Percentiles rank a stretch among this genome's conserved stretches.
Conservation (phyloP, 2,888 invertebrate genomes). For the Diplolepis rosae region DNA sequence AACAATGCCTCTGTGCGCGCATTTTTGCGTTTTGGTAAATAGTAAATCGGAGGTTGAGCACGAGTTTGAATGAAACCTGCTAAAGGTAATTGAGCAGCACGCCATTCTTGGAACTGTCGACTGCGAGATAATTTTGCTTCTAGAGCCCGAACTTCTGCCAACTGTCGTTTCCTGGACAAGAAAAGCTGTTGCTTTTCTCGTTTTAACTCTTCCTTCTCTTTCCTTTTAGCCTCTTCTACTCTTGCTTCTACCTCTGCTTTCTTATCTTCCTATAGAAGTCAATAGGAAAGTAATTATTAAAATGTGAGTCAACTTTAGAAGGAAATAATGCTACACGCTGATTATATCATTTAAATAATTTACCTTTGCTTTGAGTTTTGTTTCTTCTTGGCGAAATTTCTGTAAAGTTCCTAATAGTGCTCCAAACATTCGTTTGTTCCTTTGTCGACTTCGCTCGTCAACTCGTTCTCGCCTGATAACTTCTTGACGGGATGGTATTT, state of each 20-base stretch:
- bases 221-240: constrained; percentile 91
- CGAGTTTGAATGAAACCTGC: constrained; percentile 91
- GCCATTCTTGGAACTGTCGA: constrained; percentile 92
- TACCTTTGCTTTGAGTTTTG: constrained; percentile 88
- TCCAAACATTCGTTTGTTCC: constrained; percentile 97
- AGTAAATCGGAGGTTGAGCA: constrained; percentile 90
- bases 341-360: constrained; percentile 42
- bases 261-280: constrained; percentile 82
- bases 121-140: constrained; percentile 93
- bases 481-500: constrained; percentile 89
- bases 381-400: constrained; percentile 96
- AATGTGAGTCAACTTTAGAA: neutral
- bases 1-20: constrained; percentile 65
- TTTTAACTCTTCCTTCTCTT: constrained; percentile 89
- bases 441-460: constrained; percentile 86
- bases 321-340: too few relatives aligned
- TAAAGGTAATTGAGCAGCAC: constrained; percentile 84
- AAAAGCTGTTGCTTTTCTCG: constrained; percentile 90
- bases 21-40: constrained; percentile 87
- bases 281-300: constrained; percentile 35
- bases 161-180: constrained; percentile 88
- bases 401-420: constrained; percentile 95
- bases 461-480: constrained; percentile 87
- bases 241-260: constrained; percentile 93
- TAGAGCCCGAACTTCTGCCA: constrained; percentile 89